Evolutionary conservation across 2,888 invertebrate genomes (phyloP), one percentile per base, ranked within the genome.

Genomic region (Cheilosia variabilis): DNA sequence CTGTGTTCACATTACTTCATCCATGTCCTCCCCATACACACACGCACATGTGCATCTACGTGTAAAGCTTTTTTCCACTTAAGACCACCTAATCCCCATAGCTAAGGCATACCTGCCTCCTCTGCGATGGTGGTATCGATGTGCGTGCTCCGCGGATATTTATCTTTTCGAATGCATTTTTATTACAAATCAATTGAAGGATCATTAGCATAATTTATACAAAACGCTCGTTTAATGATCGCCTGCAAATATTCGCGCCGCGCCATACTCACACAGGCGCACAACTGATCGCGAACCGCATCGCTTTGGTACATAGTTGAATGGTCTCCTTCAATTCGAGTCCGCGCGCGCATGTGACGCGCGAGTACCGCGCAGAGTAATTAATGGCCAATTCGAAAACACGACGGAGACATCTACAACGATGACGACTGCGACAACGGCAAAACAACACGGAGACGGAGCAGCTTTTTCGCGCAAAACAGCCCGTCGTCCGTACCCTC

Each of bases 201-300:
- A 90, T 92, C 91, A 92, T 92, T 92, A 92, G 91, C 92, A 92
- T 92, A 92, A 92, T 92, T 92, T 92, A 92, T 92, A 91, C 92
- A 92, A 92, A 92, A 92, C 91, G 91, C 89, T 91, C 90, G 89
- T 90, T 92, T 91, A 92, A 92, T 92, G 92, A 92, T 91, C 90
- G 89, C 89, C 89, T 88, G 89, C 88, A 87, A 88, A 80, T 86
- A 86, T 79, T 82, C 82, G 82, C 77, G 82, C 69, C 77, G 87
- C 69, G 73, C 81, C 81, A 72, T 69, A 72, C 77, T 31, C 58
- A 41, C 27, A 31, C 31, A 31, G 31, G 9, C 31, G 9, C 9
- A 27, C 34, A 34, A 58, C 58, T 22, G 58, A 34, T 37, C 19
- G 58, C 22, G 37, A 7, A n/a, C 55, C 22, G 3, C 53, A 22